These are phyloP conservation scores for Dryoscopus gambensis DNA, from an alignment of 2,113 vertebrate species.

Conservation along the genomic window DNA sequence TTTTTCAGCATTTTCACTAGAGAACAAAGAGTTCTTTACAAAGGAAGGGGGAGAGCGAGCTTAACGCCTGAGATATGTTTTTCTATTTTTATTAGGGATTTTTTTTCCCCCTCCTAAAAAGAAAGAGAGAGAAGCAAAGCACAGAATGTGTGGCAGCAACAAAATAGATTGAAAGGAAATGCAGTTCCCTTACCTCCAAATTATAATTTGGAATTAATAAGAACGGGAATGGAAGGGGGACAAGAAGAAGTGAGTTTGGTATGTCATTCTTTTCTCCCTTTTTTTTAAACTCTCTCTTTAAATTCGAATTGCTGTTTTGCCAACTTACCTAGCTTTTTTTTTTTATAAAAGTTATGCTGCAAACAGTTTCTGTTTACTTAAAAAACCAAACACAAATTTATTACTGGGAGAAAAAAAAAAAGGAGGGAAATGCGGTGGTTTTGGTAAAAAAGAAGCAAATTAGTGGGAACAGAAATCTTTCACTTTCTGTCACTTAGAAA, in stretches of 20 bases:
- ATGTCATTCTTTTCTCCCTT: conserved; percentile 63
- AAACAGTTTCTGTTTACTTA: conserved; percentile 35
- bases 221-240: conserved; percentile 54
- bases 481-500: conserved; percentile 70
- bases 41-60: conserved; percentile 72
- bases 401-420: not conserved
- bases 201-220: conserved; percentile 63
- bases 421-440: not conserved
- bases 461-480: conserved; percentile 44
- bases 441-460: conserved; percentile 20
- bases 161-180: conserved; percentile 73
- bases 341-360: conserved; percentile 64
- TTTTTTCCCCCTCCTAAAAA: conserved; percentile 47
- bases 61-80: conserved; percentile 80
- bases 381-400: conserved; percentile 1
- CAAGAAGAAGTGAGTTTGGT: conserved; percentile 73
- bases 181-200: conserved; percentile 59
- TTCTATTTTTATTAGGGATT: conserved; percentile 76
- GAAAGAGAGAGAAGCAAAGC: conserved; percentile 68
- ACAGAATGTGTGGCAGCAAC: conserved; percentile 71
- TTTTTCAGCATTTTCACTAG: conserved; percentile 82
- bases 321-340: not conserved
- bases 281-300: conserved; percentile 56
- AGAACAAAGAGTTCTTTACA: conserved; percentile 84
- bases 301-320: conserved; percentile 56